Conservation (phyloP, 2,113 vertebrate species). For the Heliornis fulica region DNA sequence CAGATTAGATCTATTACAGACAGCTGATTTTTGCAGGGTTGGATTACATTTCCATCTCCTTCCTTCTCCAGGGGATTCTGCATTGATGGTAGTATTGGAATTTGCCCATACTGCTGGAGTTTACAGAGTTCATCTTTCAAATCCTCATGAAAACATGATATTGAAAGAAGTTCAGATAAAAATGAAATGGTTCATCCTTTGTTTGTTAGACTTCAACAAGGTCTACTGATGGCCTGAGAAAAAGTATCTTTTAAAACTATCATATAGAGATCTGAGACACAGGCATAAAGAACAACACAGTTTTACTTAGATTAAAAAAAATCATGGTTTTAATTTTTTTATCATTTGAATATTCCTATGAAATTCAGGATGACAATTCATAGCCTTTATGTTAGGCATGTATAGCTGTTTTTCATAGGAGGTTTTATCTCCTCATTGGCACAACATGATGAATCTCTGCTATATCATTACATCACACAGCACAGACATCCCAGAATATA, state of each 20-base stretch:
- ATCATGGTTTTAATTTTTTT: not conserved
- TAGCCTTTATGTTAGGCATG: not conserved
- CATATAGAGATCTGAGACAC: not conserved
- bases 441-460: not conserved
- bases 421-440: slow-evolving; percentile 1
- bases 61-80: not conserved
- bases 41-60: not conserved
- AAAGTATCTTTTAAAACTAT: not conserved
- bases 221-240: not conserved
- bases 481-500: slow-evolving; percentile 13
- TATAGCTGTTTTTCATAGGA: not conserved
- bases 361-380: not conserved
- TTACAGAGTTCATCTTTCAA: not conserved
- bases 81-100: not conserved
- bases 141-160: not conserved
- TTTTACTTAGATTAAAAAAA: too few species aligned
- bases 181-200: not conserved
- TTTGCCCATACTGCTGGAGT: not conserved
- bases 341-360: not conserved
- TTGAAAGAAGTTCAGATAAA: not conserved
- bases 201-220: not conserved
- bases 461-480: not conserved
- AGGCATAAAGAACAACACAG: rapidly evolving
- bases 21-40: not conserved
- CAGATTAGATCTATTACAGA: not conserved